Evolutionary conservation across 2,113 vertebrate genomes (phyloP), one percentile per base, ranked within the genome.

Genomic region (Tor tambroides): DNA sequence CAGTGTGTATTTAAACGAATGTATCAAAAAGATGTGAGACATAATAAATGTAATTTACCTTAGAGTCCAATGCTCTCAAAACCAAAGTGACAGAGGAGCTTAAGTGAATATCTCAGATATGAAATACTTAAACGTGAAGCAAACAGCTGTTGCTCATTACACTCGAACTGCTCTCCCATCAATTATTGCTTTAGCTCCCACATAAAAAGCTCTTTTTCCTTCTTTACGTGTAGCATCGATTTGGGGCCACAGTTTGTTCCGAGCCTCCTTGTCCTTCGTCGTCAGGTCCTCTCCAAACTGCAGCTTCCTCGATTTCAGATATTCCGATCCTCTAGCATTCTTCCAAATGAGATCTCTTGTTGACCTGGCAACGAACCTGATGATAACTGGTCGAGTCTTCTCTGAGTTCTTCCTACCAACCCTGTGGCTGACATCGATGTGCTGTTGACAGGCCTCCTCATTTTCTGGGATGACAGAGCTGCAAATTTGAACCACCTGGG

Each of bases 171-270:
- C 23, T 46, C 14, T 75, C n/a, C 23, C 72, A 75, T 75, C 23
- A 2, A 75, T 46, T 75, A 75, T 75, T 75, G 38, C 72, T 75
- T 75, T 75, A n/a, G 72, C 72, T 38, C 72, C 35, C 21, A 43
- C 38, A 46, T 46, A 75, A 75, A 74, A 74, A 4, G 11, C 38
- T n/a, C 9, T 41, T 74, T 43, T 74, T 3, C 71, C 71, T 43
- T 43, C 21, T 23, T 41, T 74, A 11, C 19, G 21, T 12, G 38
- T 21, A 2, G 71, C 38, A n/a, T 74, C 21, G 3, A 41, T 74
- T 74, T 74, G 71, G 9, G 69, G 69, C 69, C 35, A 41, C 32
- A 41, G 3, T 41, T 72, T 72, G 1, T 72, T 72, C 2, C 1
- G 35, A 74, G 35, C 71, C 32, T 74, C 71, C 1, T 41, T 43